Evolutionary conservation across 1,140 invertebrate genomes (phyloP), one percentile per base, ranked within the genome.

Genomic region (Ceratoteleas bidentatus): DNA sequence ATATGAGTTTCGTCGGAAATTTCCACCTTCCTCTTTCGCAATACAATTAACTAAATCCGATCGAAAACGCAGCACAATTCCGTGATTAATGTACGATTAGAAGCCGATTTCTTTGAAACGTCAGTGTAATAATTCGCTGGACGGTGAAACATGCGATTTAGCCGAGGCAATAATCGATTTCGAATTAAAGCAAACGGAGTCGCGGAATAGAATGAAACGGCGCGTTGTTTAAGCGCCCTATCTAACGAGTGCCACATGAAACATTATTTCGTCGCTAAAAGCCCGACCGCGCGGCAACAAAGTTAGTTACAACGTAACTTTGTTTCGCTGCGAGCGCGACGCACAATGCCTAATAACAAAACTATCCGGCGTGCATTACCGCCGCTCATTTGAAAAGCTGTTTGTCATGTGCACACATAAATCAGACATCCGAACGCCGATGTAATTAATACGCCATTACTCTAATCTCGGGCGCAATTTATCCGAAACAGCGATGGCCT

Each of bases 371-470:
- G n/a, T 43, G 33, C 13, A 69, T 69, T 56, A 62, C 9, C 32
- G 24, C 54, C 61, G 56, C 57, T 50, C 3, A 56, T 62, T 69
- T 57, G 24, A 58, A 69, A 77, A 57, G 56, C 49, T 16, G 24
- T 70, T 77, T 64, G 75, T 78, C 66, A 50, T 65, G 65, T 13
- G 36, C 60, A 52, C 24, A 47, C 66, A 47, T 78, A 78, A 78
- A 78, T 65, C 66, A 65, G 36, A 70, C 49, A 60, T 40, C 58
- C 53, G 58, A 72, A 53, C 16, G 38, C 53, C 13, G 50, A 66
- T 68, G 68, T 52, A 79, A 79, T 79, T 72, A 73, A 70, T 78
- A 78, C 65, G 65, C 75, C 75, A 78, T 78, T 78, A 72, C 36
- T 70, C 60, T 78, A 70, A 72, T 78, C 60, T 78, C 52, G n/a